phyloP scores from a whole-genome alignment of 2,797 vertebrate species.

The Heterohyrax brucei region DNA sequence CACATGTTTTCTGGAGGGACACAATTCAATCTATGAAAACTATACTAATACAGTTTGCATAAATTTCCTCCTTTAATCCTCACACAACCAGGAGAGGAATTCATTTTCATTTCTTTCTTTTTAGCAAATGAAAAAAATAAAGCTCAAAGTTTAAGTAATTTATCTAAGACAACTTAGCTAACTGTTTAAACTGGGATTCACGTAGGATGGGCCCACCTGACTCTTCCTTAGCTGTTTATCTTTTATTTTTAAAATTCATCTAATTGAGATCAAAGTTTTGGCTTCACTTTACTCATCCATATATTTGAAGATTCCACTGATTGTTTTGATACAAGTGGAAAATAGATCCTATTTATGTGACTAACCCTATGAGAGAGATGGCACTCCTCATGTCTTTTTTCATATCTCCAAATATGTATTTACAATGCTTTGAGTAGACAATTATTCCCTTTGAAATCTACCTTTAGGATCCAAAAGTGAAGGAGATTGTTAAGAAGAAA shows the following conservation, averaged over 20 bases:
- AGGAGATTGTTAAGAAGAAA: not conserved
- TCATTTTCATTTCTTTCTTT: not conserved
- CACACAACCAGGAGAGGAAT: not conserved
- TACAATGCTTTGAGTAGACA: not conserved
- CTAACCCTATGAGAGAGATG: not conserved
- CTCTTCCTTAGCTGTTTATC: not conserved
- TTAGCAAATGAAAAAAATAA: not conserved
- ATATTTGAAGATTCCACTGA: not conserved
- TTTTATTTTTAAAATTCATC: conserved; percentile 31
- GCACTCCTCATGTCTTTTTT: conserved; percentile 33
- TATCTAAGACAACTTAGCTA: not conserved
- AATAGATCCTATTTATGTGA: not conserved
- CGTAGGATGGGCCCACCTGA: not conserved
- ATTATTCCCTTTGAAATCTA: not conserved
- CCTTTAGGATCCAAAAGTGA: not conserved
- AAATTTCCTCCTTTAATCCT: conserved; percentile 29
- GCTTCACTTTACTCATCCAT: conserved; percentile 22
- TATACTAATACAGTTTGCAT: not conserved
- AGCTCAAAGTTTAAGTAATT: not conserved
- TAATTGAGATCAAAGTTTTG: conserved; percentile 2
- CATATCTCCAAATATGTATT: not conserved
- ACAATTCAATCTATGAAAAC: no score
- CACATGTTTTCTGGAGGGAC: no score
- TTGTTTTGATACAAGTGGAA: not conserved
- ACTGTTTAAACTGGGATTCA: not conserved